Base-by-base conservation (phyloP, 2,113 vertebrate genomes). In the Rhea americana region DNA sequence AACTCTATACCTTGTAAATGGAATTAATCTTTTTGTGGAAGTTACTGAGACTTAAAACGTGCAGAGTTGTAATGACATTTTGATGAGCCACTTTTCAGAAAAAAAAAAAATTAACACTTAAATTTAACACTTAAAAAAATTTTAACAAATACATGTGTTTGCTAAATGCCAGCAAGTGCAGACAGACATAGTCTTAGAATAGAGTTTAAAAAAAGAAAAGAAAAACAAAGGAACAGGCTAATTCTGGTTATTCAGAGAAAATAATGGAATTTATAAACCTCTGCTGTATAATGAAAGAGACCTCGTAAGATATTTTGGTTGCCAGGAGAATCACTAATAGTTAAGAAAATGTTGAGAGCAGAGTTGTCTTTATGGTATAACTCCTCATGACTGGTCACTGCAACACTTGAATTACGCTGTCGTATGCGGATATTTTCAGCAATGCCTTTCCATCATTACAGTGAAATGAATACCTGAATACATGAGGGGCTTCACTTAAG, bases 311-410 rank as follows among this genome's bases (percentile, higher is more conserved):
- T 61, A 48, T 73, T 73, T 79, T 41, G 7, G 18, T 70, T 85
- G 47, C 82, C 90, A 88, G 81, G 43, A 93, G 66, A 90, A 75
- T 86, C n/a, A 72, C 16, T 90, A 74, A 82, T 41, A 89, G 79
- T 53, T 58, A 67, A 43, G 82, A 47, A 79, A 82, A 73, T 0
- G 1, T 51, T 88, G 47, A 85, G 43, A 85, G 59, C 39, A 77
- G 45, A 90, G 55, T 65, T 45, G 5, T 78, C 70, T 50, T 67
- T 24, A 5, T 16, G 75, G 11, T 84, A 84, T 63, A 73, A 81
- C 7, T 87, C 37, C 20, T 89, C 14, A 3, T 67, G 65, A 41
- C 66, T 51, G n/a, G 5, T 1, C 53, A 41, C 53, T 56, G 32
- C 56, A 80, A 11, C 17, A 28, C 39, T 59, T 32, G 21, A 93